Percentiles rank a stretch among this genome's conserved stretches.
Conservation (phyloP, 2,888 invertebrate species). For the Hedya salicella region DNA sequence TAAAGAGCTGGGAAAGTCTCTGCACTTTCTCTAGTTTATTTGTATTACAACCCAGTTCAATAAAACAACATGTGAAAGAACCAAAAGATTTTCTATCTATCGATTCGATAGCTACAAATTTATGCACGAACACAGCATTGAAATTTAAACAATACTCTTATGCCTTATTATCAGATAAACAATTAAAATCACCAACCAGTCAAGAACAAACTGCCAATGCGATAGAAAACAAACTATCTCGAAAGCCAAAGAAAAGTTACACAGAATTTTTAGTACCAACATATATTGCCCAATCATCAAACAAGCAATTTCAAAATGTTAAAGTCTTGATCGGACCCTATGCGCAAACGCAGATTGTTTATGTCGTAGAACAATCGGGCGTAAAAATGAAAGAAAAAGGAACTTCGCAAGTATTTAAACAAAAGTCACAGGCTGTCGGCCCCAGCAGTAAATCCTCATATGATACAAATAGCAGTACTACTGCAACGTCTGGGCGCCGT, state of each 20-base stretch:
- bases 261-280: not conserved
- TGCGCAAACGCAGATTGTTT: constrained; percentile 11
- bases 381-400: not conserved
- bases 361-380: constrained; percentile 4
- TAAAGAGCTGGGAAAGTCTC: not conserved
- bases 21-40: not conserved
- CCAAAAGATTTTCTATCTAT: not conserved
- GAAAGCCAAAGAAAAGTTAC: not conserved
- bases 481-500: not conserved
- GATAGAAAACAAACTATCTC: too few species aligned
- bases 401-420: constrained; percentile 22
- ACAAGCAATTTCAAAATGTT: not conserved
- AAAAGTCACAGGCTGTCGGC: constrained; percentile 12
- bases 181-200: not conserved
- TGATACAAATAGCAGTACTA: constrained; percentile 3
- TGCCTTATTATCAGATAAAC: not conserved
- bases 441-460: not conserved
- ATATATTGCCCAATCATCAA: not conserved
- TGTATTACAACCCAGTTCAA: not conserved
- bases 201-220: not conserved
- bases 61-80: not conserved
- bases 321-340: constrained; percentile 11
- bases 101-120: not conserved
- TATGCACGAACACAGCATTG: not conserved
- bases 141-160: not conserved